Percentiles rank a stretch among this genome's conserved stretches.
These are phyloP conservation scores for Anguilla pacifica DNA, from an alignment of 2,797 vertebrate genomes.

Conservation along the genomic window DNA sequence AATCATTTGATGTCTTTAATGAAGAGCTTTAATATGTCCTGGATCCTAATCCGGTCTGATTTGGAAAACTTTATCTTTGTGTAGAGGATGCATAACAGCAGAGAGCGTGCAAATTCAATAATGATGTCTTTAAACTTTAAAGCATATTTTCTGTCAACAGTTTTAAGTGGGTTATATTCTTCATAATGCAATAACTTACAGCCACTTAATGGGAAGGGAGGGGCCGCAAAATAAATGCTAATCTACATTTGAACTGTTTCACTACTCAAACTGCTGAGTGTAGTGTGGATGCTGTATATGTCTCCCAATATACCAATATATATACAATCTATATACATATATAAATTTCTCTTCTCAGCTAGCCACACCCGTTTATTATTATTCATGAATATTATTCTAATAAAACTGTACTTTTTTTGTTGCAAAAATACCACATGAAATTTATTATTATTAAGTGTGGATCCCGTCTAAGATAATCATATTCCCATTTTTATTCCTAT, in stretches of 20 bases:
- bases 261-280: not conserved
- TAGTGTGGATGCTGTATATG: no score
- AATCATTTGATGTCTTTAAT: constrained; percentile 47
- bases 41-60: not conserved
- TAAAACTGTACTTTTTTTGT: not conserved
- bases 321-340: no score
- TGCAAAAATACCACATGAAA: not conserved
- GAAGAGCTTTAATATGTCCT: not conserved
- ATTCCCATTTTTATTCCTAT: not conserved
- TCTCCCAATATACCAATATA: no score
- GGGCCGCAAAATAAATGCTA: not conserved
- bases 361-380: not conserved
- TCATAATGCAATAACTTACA: not conserved
- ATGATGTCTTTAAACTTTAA: not conserved
- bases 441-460: not conserved
- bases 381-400: not conserved
- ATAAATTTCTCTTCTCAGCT: no score
- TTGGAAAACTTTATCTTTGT: not conserved
- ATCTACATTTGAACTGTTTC: not conserved
- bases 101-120: not conserved
- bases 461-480: not conserved
- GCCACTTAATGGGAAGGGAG: not conserved
- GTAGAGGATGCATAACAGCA: not conserved
- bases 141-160: not conserved
- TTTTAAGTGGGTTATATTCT: not conserved